Base-by-base conservation (phyloP, 2,888 invertebrate genomes). In the Macaria notata region DNA sequence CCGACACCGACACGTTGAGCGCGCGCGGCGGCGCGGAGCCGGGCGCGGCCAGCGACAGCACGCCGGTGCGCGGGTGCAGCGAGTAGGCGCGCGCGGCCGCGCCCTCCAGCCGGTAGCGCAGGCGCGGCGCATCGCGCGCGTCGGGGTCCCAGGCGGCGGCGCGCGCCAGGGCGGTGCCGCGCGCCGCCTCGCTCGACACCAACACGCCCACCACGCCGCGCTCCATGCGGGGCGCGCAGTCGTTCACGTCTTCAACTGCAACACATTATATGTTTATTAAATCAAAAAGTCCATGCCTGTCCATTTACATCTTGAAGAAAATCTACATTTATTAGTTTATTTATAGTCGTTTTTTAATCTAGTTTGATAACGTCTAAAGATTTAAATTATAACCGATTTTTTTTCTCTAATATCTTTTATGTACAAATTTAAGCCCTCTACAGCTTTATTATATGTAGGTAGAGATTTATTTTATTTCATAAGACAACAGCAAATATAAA, bases 1-100 rank as follows among this genome's bases (percentile, higher is more conserved):
- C 99, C 54, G 97, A 97, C 42, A 98, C 98, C 1, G 98, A 98
- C 38, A 99, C 95, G 90, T 99, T 99, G 59, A 99, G 92, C 64
- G 85, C 80, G 72, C 88, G 86, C 73, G 78, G 75, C 59, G 92
- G 88, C 64, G 93, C 71, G 62, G 81, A 46, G 65, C 76, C 76
- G 48, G 65, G 70, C 50, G 86, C 77, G 47, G 66, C 71, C 52
- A 86, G 77, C 65, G 79, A 4, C 56, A 86, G 73, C 72, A 84
- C 83, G 72, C 86, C 86, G 42, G 83, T 74, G 74, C 73, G 77
- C 70, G 81, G 55, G 73, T 85, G 68, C 68, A 86, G 71, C 39
- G 69, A 59, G 68, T 83, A 78, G 53, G 81, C 76, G 65, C 81
- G 78, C 62, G 66, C 69, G 53, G 69, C 56, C 64, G 60, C 73